A percentile compares a stretch with the other conserved stretches of the same genome.
Conservation (phyloP, 1,140 invertebrate species). For the Drosophila busckii region DNA sequence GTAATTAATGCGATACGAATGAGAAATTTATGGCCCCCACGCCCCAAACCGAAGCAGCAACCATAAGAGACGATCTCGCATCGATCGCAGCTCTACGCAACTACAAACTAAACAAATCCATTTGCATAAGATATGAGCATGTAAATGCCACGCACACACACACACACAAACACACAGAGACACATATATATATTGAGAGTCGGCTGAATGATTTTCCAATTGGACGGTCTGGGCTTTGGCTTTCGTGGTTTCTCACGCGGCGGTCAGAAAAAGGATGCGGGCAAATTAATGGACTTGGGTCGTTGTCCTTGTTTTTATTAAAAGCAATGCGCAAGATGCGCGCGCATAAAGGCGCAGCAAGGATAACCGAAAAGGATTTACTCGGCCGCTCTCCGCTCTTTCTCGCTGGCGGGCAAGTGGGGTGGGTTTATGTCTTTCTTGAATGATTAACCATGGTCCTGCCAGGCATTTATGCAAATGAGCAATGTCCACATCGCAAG, state of each 20-base stretch:
- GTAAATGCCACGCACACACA: constrained; percentile 52
- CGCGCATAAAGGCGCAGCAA: too few relatives aligned
- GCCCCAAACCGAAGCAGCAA: constrained; percentile 35
- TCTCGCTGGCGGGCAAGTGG: too few relatives aligned
- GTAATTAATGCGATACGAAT: constrained; percentile 76
- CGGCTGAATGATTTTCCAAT: constrained; percentile 25
- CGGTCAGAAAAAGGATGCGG: constrained; percentile 50
- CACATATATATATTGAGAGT: constrained; percentile 9
- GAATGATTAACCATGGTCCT: constrained; percentile 19
- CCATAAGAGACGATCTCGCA: constrained; percentile 5
- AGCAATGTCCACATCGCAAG: constrained; percentile 41
- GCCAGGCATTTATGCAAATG: constrained; percentile 55
- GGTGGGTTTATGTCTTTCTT: too few relatives aligned
- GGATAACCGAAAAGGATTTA: too few relatives aligned
- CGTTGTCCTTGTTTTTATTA: constrained; percentile 13
- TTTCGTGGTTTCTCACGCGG: constrained; percentile 15
- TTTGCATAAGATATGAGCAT: constrained; percentile 74
- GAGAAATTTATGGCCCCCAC: constrained; percentile 74
- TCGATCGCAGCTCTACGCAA: neutral
- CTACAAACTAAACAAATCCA: constrained; percentile 28
- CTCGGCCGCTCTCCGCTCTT: too few relatives aligned
- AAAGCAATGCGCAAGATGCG: constrained; percentile 30
- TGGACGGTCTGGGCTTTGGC: constrained; percentile 4
- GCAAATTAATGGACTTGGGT: constrained; percentile 62
- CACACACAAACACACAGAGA: constrained; percentile 26